Percentiles rank a stretch among this genome's conserved stretches.
Evolutionary conservation across 2,888 invertebrate species (phyloP).

Genomic region (Stegana nigrithorax): DNA sequence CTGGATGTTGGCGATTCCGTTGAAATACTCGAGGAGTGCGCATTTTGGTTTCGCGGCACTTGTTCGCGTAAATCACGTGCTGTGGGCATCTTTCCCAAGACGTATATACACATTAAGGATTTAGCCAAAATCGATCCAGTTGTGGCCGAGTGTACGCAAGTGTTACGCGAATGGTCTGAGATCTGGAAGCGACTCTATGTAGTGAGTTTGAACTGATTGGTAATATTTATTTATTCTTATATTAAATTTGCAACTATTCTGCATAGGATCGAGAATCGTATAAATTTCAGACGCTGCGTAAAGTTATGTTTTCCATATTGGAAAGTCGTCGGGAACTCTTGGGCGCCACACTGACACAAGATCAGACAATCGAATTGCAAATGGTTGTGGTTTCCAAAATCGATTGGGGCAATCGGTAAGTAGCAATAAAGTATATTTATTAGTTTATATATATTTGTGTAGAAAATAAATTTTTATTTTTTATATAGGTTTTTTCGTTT

Average conservation of each 20-base stretch:
- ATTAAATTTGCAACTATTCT: background rate
- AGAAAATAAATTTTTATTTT: constrained; percentile 37
- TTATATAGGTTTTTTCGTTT: background rate
- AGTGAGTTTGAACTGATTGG: constrained; percentile 72
- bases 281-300: constrained; percentile 86
- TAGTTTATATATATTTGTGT: constrained; percentile 35
- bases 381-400: constrained; percentile 90
- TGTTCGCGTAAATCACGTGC: constrained; percentile 79
- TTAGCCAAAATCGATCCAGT: constrained; percentile 89
- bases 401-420: constrained; percentile 96
- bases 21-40: constrained; percentile 91
- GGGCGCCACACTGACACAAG: constrained; percentile 89
- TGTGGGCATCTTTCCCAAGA: constrained; percentile 81
- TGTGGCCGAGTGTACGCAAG: constrained; percentile 91
- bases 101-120: constrained; percentile 87
- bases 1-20: constrained; percentile 93
- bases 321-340: constrained; percentile 87
- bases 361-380: constrained; percentile 88
- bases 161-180: constrained; percentile 92
- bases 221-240: constrained; percentile 18
- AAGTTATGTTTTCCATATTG: constrained; percentile 90
- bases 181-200: constrained; percentile 94
- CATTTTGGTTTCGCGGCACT: constrained; percentile 86
- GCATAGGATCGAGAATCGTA: constrained; percentile 83
- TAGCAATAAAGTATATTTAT: constrained; percentile 27